Evolutionary conservation across 2,113 vertebrate species (phyloP).

Genomic region (Choloepus hoffmanni): DNA sequence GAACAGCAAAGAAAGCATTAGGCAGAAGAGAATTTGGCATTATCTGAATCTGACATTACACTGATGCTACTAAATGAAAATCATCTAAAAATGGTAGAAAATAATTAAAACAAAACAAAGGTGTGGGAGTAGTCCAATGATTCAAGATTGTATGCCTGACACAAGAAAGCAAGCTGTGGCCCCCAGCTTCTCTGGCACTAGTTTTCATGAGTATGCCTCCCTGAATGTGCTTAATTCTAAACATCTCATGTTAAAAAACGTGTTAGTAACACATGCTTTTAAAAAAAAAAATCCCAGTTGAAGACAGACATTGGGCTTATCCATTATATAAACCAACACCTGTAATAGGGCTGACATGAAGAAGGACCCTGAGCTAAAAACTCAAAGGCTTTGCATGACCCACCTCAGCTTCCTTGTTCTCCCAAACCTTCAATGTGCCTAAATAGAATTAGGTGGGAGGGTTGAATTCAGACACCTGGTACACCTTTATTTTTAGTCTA

Average conservation of each 20-base stretch:
- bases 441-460: slow-evolving; percentile 45
- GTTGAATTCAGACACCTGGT: not conserved
- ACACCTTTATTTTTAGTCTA: slow-evolving; percentile 67
- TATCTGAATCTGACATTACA: not conserved
- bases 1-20: not conserved
- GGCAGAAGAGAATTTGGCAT: slow-evolving; percentile 38
- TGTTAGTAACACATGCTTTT: not conserved
- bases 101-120: slow-evolving; percentile 2
- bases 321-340: not conserved
- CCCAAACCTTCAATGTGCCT: not conserved
- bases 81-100: slow-evolving; percentile 26
- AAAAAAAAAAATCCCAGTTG: not conserved
- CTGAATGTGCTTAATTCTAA: not conserved
- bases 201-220: not conserved
- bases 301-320: not conserved
- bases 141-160: not conserved
- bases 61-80: slow-evolving; percentile 42
- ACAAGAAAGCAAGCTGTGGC: not conserved
- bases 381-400: not conserved
- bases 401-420: not conserved
- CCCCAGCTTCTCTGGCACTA: not conserved
- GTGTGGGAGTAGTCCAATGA: not conserved
- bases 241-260: not conserved
- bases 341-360: not conserved
- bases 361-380: not conserved